Evolutionary conservation across 2,797 vertebrate genomes (phyloP).

Genomic region (Cacajao melanocephalus): DNA sequence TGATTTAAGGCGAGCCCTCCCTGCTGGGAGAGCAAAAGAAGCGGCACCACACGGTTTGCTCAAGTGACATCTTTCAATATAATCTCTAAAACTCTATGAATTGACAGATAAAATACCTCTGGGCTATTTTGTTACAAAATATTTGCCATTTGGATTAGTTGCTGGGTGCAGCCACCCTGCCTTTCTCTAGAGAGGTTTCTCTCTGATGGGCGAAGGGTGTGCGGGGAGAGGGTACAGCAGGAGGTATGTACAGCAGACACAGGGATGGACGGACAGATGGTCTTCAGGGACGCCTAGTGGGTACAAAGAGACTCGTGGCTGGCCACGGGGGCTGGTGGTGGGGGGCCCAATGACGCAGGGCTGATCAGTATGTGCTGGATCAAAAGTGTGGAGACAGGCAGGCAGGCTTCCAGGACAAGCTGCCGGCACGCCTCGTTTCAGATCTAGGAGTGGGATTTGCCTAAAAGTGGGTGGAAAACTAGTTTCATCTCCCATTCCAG

Average conservation of each 20-base stretch:
- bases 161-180: slow-evolving; percentile 81
- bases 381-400: neutral
- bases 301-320: slow-evolving; percentile 78
- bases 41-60: slow-evolving; percentile 72
- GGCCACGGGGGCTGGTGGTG: neutral
- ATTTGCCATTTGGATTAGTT: slow-evolving; percentile 85
- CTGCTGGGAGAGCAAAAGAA: slow-evolving; percentile 53
- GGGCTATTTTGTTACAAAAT: slow-evolving; percentile 89
- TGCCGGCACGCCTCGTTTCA: neutral
- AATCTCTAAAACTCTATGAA: slow-evolving; percentile 90
- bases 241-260: slow-evolving; percentile 77
- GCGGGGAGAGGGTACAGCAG: neutral
- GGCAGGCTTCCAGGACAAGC: neutral
- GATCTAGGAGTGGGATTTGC: neutral
- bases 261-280: slow-evolving; percentile 70
- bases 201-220: neutral
- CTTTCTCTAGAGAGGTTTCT: slow-evolving; percentile 81
- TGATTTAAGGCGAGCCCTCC: neutral
- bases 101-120: slow-evolving; percentile 90
- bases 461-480: neutral
- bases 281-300: slow-evolving; percentile 54
- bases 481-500: neutral
- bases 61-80: slow-evolving; percentile 87
- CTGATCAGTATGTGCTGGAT: neutral
- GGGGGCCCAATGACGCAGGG: neutral